These are phyloP conservation scores for Lucinisca nassula DNA, from an alignment of 2,888 invertebrate species.

Conservation along the genomic window DNA sequence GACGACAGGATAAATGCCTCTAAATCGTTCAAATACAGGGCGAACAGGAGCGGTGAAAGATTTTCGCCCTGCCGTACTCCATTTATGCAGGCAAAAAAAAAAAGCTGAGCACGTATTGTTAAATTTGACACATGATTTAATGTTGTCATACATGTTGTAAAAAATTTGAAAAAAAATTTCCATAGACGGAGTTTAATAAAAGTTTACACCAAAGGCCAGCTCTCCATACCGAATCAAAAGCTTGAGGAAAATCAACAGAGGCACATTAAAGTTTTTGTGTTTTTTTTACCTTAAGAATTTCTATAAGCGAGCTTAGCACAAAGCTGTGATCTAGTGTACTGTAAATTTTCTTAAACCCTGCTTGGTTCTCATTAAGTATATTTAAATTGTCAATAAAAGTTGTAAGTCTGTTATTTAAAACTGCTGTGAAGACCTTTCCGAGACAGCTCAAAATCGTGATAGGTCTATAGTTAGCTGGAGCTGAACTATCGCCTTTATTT, in stretches of 20 bases:
- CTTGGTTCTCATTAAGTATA: neutral
- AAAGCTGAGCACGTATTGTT: neutral
- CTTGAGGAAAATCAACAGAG: slow-evolving; percentile 9
- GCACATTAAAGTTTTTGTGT: neutral
- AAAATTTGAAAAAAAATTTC: neutral
- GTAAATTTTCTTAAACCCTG: too few species aligned
- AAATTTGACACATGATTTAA: neutral
- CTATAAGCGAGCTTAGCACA: neutral
- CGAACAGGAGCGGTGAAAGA: neutral
- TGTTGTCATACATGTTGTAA: neutral
- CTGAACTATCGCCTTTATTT: neutral
- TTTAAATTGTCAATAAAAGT: neutral
- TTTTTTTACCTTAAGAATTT: slow-evolving; percentile 14
- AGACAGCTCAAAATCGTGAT: slow-evolving; percentile 14
- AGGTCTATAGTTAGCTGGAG: neutral
- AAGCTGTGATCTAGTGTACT: slow-evolving; percentile 10
- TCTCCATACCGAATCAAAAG: neutral
- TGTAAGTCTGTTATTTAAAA: slow-evolving; percentile 12
- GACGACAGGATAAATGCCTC: neutral
- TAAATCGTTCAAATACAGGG: neutral
- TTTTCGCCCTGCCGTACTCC: slow-evolving; percentile 4
- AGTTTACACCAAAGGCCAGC: neutral
- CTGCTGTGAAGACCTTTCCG: slow-evolving; percentile 8
- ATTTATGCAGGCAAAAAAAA: neutral
- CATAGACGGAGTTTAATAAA: neutral